Base-by-base conservation (phyloP, 1,140 invertebrate species). In the Phocides pigmalion region DNA sequence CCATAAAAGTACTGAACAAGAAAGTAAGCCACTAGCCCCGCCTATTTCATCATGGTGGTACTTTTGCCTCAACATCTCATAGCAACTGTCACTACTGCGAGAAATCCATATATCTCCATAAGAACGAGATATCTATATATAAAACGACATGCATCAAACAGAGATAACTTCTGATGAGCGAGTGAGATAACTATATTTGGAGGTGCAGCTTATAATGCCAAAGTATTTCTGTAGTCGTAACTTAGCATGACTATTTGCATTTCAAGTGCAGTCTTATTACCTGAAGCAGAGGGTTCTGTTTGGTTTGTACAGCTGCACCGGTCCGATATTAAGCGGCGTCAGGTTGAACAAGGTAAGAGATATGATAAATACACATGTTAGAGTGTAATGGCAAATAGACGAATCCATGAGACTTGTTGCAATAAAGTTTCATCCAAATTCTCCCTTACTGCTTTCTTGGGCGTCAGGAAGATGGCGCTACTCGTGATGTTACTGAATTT, bases 1-100 rank as follows among this genome's bases (percentile, higher is more conserved):
- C 8, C 16, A 47, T 47, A 47, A 50, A 50, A 50, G 15, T 11
- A 50, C 47, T 56, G 39, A 56, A 44, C 37, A 56, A 44, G 20
- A 56, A 56, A 12, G 39, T 35, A 44, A 39, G 4, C 9, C 19
- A 28, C 53, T 28, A 42, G 82, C 88, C 72, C 82, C 89, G 86
- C 89, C 89, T 85, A 67, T 89, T 91, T 73, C 86, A 84, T 89
- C 71, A 91, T 91, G 89, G 89, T 87, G 85, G 88, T 84, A 84
- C 58, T 68, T 44, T 66, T 71, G 70, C 68, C 67, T 74, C 63
- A 66, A 67, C 68, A 76, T 83, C 66, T 76, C 69, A 75, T 73
- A 72, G 64, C 72, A 74, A 78, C 66, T 77, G 74, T 83, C 75
- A 79, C 72, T 76, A 72, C 79, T 72, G 70, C 76, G 80, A 79